Evolutionary conservation across 2,113 vertebrate genomes (phyloP), one percentile per base, ranked within the genome.

Genomic region (Marcusenius ussheri): DNA sequence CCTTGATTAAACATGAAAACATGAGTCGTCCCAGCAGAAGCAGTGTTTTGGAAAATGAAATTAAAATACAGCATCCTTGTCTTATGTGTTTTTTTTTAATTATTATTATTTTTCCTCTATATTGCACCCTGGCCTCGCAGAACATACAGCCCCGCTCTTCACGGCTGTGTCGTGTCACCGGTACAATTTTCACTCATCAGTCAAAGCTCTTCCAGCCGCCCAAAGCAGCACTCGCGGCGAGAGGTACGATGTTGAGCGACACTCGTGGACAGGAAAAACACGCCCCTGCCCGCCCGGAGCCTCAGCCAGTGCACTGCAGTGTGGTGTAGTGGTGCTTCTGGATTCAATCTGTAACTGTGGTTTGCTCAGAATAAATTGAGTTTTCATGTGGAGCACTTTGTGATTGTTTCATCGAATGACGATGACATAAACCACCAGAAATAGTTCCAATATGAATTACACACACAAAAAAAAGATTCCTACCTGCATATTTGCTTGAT

Each of bases 1-100:
- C 95, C 94, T 92, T 89, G 93, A 94, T 94, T 95, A 94, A 94
- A 95, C 91, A 93, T 92, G 90, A 93, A 94, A 95, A 95, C 91
- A 94, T 90, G 93, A 93, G 89, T 92, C 46, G 19, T 50, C 46
- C 90, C 62, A 31, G 62, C 92, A 90, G 92, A 92, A 92, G 91
- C 92, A 58, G 90, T 89, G 90, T 92, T 91, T 93, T 92, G 92
- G 93, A 93, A 93, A 93, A 89, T 51, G 27, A 21, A 51, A 42
- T 49, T 47, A 47, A 88, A 88, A 49, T 49, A 46, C 42, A 56
- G 11, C 19, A 31, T 88, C 58, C 42, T 70, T 47, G 27, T 88
- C 56, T 11, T 45, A 3, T 39, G 31, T 89, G 27, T 0, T 27
- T 70, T 27, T 31, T 3, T 31, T n/a, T n/a, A 2, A 58, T 58